Base-by-base conservation (phyloP, 2,113 vertebrate species). In the Xyliphius kryptos region DNA sequence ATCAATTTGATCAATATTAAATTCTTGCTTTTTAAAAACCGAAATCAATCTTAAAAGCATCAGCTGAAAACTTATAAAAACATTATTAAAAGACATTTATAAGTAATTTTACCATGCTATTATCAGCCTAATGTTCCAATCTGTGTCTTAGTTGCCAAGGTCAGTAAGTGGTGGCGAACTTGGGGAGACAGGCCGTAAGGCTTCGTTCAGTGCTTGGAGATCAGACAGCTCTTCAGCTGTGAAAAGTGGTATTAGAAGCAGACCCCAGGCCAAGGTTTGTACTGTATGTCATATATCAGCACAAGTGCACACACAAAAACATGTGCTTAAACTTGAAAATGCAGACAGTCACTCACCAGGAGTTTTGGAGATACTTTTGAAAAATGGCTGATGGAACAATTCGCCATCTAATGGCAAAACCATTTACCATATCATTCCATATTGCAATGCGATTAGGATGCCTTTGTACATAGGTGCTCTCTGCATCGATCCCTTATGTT, bases 231-330 rank as follows among this genome's bases (percentile, higher is more conserved):
- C 76, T 65, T 59, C 65, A 52, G 37, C 62, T 50, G 62, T 55
- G 54, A 63, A 69, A 63, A 70, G 56, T 68, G 56, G 70, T 60
- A 57, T 46, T 52, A 68, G 66, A 56, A 64, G 66, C 67, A 75
- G 71, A 70, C 69, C 76, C 53, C 64, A 73, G 69, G 71, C 76
- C 73, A 81, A 70, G 77, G 77, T 81, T 75, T 32, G 71, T 67
- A 63, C 46, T 69, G 47, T 57, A 76, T 61, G 50, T 61, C 61
- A 66, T 36, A 54, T 60, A 58, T 61, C 49, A 62, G 61, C 59
- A 59, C 40, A 41, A 22, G 48, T 12, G 14, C 47, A 19, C 22
- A 57, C 56, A 58, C 41, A 61, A 36, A 49, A 13, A 46, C 21
- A 38, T 38, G 26, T 21, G 14, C 49, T 44, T 61, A 49, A 38